These are phyloP conservation scores for Drosophila emarginata DNA, from an alignment of 2,888 invertebrate species.

Conservation along the genomic window DNA sequence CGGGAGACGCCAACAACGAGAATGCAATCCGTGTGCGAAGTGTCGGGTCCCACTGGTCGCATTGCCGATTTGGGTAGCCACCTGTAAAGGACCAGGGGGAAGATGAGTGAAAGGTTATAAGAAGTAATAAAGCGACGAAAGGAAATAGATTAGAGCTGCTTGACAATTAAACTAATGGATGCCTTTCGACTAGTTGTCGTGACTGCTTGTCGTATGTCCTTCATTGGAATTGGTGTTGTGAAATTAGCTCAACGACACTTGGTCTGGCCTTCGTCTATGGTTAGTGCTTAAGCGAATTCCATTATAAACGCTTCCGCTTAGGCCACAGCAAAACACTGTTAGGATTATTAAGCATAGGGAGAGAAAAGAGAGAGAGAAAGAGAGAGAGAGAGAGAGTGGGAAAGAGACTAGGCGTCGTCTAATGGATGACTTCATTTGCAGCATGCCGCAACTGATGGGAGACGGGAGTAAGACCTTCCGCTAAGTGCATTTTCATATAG, in stretches of 20 bases:
- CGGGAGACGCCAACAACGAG: conserved; percentile 92
- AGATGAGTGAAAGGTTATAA: too few relatives aligned
- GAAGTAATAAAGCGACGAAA: not conserved
- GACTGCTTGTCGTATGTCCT: conserved; percentile 67
- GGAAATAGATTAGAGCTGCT: conserved; percentile 27
- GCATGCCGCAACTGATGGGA: conserved; percentile 57
- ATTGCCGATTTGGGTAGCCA: conserved; percentile 92
- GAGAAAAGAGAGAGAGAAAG: conserved; percentile 18
- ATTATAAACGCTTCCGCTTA: conserved; percentile 76
- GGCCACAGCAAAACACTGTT: conserved; percentile 54
- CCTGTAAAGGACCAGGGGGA: conserved; percentile 83
- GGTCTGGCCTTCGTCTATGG: conserved; percentile 17
- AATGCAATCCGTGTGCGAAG: conserved; percentile 89
- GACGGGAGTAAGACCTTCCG: conserved; percentile 35
- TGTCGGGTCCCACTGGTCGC: conserved; percentile 92
- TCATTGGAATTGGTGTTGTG: conserved; percentile 33
- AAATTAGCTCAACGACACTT: conserved; percentile 53
- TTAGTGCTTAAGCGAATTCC: conserved; percentile 67
- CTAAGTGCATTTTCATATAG: conserved; percentile 72
- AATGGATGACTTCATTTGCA: conserved; percentile 78
- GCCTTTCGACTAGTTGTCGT: conserved; percentile 18
- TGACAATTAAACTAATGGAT: conserved; percentile 29
- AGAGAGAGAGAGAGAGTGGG: not conserved
- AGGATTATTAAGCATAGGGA: conserved; percentile 46
- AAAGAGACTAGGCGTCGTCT: conserved; percentile 38